phyloP scores from a whole-genome alignment of 2,113 vertebrate species.

The Cebidichthys violaceus region DNA sequence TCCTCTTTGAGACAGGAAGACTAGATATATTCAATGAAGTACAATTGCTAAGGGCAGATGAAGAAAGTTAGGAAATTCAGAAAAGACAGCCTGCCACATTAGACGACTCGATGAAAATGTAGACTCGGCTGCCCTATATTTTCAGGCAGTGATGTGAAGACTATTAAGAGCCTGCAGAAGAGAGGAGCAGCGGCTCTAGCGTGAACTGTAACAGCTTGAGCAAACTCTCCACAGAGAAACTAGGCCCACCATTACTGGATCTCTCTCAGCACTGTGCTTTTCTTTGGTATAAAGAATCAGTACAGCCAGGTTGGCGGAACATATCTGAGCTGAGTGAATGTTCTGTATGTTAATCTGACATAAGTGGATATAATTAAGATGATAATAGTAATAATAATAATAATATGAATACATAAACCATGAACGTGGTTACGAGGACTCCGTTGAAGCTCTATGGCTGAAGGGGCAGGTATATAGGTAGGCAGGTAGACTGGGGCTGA shows the following conservation, averaged over 20 bases:
- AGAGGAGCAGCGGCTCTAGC: background rate
- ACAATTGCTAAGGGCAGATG: background rate
- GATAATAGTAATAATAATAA: too few species aligned
- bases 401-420: too few species aligned
- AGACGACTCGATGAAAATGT: slow-evolving; percentile 12
- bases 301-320: background rate
- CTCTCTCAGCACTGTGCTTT: background rate
- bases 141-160: slow-evolving; percentile 22
- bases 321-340: background rate
- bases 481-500: too few species aligned
- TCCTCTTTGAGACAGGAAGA: slow-evolving; percentile 14
- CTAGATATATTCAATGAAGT: background rate
- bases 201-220: slow-evolving; percentile 26
- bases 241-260: background rate
- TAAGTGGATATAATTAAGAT: too few species aligned
- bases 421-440: too few species aligned
- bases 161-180: slow-evolving; percentile 17
- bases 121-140: slow-evolving; percentile 25
- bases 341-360: background rate
- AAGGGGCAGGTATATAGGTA: too few species aligned
- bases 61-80: background rate
- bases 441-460: too few species aligned
- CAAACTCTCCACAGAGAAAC: slow-evolving; percentile 21
- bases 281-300: background rate
- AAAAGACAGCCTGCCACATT: slow-evolving; percentile 14